These are phyloP conservation scores for Nyctereutes procyonoides DNA, from an alignment of 2,113 vertebrate genomes.

Conservation along the genomic window DNA sequence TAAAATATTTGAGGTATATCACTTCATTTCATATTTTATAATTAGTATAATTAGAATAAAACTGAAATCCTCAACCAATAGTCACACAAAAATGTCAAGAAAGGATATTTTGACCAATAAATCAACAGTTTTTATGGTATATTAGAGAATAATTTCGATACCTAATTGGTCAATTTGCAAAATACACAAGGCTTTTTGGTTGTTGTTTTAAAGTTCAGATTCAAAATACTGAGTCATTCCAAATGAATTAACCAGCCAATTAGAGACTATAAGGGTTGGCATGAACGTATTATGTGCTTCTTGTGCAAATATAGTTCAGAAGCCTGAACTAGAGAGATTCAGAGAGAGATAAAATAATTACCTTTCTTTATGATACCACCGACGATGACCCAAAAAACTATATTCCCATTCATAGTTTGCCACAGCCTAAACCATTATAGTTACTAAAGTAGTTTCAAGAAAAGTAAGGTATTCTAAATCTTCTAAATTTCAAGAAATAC, in stretches of 20 bases:
- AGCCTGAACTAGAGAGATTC: neutral
- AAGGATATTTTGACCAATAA: neutral
- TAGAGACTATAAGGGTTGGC: neutral
- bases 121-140: neutral
- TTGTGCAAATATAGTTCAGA: neutral
- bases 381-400: neutral
- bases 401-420: neutral
- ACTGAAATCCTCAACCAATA: neutral
- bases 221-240: neutral
- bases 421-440: neutral
- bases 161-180: neutral
- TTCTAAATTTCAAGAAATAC: neutral
- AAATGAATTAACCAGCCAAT: neutral
- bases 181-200: neutral
- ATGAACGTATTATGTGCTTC: neutral
- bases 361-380: neutral
- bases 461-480: neutral
- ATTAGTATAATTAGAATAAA: constrained; percentile 7
- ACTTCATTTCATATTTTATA: neutral
- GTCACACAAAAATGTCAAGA: neutral
- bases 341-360: neutral
- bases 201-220: neutral
- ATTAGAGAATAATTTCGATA: neutral
- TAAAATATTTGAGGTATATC: neutral
- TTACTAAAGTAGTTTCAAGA: neutral